Conservation (phyloP, 2,113 vertebrate species). For the Brachypteracias leptosomus region DNA sequence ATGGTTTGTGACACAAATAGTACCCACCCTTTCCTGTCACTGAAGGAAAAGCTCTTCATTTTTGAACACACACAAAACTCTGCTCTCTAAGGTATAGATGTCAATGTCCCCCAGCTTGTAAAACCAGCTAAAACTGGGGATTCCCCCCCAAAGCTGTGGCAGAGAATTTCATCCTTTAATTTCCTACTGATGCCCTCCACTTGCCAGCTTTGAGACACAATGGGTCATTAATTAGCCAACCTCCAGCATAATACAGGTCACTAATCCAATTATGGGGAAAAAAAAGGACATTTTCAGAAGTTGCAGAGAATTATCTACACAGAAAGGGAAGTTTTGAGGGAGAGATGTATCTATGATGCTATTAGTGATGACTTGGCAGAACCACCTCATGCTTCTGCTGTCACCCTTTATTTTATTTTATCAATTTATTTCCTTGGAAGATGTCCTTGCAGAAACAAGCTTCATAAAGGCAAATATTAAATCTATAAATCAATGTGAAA, state of each 20-base stretch:
- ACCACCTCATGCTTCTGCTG: fast-evolving
- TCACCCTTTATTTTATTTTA: fast-evolving
- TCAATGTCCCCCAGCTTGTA: not conserved
- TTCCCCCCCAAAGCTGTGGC: not conserved
- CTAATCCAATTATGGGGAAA: not conserved
- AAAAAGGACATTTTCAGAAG: not conserved
- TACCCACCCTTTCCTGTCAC: not conserved
- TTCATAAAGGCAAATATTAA: not conserved
- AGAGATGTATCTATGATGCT: not conserved
- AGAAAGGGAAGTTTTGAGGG: not conserved
- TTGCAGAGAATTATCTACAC: not conserved
- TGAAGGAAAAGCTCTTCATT: not conserved
- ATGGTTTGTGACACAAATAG: not conserved
- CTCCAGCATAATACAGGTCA: not conserved
- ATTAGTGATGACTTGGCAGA: not conserved
- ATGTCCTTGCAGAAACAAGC: not conserved
- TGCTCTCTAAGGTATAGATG: fast-evolving
- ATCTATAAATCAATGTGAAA: not conserved
- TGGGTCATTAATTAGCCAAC: not conserved
- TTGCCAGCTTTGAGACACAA: not conserved
- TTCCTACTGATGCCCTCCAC: not conserved
- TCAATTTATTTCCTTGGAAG: not conserved
- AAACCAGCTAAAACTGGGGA: not conserved
- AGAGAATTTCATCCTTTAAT: not conserved
- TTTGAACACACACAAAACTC: not conserved